These are phyloP conservation scores for Amphiprion clarkii DNA, from an alignment of 2,797 vertebrate genomes.

Conservation along the genomic window DNA sequence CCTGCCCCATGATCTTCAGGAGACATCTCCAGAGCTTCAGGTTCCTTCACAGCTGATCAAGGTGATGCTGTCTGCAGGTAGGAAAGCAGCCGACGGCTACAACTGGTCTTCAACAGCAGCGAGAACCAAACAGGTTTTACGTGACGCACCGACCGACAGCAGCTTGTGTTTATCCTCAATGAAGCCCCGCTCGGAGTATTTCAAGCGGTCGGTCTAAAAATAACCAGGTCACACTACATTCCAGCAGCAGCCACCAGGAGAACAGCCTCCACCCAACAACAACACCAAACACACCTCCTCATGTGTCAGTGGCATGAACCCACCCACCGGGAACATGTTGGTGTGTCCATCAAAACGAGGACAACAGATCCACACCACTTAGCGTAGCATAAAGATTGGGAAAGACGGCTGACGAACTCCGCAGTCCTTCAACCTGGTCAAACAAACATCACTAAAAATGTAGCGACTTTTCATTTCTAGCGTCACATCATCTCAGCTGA, in stretches of 20 bases:
- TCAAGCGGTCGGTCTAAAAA: constrained; percentile 92
- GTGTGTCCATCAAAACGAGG: not conserved
- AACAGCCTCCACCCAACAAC: constrained; percentile 52
- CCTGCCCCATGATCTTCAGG: constrained; percentile 87
- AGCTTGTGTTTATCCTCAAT: constrained; percentile 89
- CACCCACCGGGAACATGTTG: not conserved
- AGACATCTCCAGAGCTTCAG: constrained; percentile 84
- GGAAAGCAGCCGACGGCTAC: not conserved
- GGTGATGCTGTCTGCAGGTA: too few relatives aligned
- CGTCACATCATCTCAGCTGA: too few relatives aligned
- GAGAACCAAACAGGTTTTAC: constrained; percentile 39
- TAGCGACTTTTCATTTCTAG: too few relatives aligned
- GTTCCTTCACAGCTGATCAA: constrained; percentile 17
- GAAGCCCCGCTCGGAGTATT: constrained; percentile 85
- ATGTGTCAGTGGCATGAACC: constrained; percentile 33
- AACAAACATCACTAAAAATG: too few relatives aligned
- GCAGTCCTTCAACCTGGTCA: too few relatives aligned
- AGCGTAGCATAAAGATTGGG: too few relatives aligned
- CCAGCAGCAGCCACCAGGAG: constrained; percentile 81
- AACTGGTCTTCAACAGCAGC: constrained; percentile 3
- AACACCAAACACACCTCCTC: constrained; percentile 27
- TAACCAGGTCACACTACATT: constrained; percentile 91
- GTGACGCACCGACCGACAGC: constrained; percentile 56
- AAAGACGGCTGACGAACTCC: too few relatives aligned
- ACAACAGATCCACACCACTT: too few relatives aligned